A percentile compares a stretch with the other conserved stretches of the same genome.
Conservation (phyloP, 2,113 vertebrate species). For the Bagarius yarrelli region DNA sequence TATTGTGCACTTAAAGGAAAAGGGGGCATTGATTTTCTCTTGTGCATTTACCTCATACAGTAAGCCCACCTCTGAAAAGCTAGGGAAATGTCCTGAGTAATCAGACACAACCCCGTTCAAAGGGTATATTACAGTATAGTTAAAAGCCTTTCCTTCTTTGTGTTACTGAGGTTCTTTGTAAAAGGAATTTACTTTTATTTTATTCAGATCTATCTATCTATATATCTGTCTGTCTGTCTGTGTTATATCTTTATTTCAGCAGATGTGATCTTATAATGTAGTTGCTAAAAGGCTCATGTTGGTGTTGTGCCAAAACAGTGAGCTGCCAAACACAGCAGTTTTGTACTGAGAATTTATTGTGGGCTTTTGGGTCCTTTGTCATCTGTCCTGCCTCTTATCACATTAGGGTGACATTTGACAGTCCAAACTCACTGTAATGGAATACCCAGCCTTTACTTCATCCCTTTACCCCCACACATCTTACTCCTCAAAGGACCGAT, state of each 20-base stretch:
- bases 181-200: neutral
- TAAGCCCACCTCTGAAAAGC: constrained; percentile 60
- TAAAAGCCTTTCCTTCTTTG: constrained; percentile 20
- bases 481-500: constrained; percentile 69
- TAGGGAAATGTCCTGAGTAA: constrained; percentile 52
- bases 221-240: constrained; percentile 3
- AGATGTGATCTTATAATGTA: constrained; percentile 10
- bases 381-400: constrained; percentile 48
- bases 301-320: constrained; percentile 4
- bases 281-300: neutral
- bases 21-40: constrained; percentile 89
- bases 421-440: constrained; percentile 62
- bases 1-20: constrained; percentile 95
- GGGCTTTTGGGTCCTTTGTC: constrained; percentile 59
- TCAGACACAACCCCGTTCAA: constrained; percentile 16
- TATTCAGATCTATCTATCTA: neutral
- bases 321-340: constrained; percentile 18
- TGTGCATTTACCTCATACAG: constrained; percentile 80
- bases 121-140: constrained; percentile 13
- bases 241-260: neutral
- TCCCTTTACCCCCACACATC: constrained; percentile 56
- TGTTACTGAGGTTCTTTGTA: neutral
- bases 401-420: constrained; percentile 61
- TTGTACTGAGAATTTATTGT: constrained; percentile 62
- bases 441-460: constrained; percentile 57